phyloP scores from a whole-genome alignment of 2,113 vertebrate genomes.

The Aldabrachelys gigantea region DNA sequence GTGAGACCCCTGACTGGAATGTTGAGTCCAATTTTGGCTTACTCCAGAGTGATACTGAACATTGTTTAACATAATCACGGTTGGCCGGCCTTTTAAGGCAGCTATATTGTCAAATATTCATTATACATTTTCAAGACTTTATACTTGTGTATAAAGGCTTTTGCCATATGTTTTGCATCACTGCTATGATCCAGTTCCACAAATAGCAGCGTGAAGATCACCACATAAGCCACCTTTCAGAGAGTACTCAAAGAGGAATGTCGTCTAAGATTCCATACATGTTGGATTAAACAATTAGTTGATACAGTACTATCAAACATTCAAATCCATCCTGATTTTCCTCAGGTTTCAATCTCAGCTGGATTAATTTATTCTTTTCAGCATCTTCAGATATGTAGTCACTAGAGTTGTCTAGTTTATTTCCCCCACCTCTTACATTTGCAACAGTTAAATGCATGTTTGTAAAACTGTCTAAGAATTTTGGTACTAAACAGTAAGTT shows the following conservation, averaged over 20 bases:
- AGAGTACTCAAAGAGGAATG: background rate
- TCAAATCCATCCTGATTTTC: background rate
- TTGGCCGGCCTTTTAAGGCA: background rate
- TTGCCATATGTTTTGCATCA: background rate
- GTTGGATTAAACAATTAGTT: background rate
- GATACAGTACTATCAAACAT: background rate
- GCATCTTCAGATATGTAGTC: accelerated
- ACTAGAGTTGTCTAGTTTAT: background rate
- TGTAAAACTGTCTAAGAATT: background rate
- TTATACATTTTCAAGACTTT: accelerated
- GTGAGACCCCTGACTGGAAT: no score
- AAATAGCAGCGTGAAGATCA: background rate
- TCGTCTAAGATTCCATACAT: background rate
- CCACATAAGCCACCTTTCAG: background rate
- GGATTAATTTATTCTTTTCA: background rate
- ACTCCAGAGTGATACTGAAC: no score
- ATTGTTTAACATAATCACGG: no score
- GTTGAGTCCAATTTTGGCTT: no score
- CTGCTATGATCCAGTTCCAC: background rate
- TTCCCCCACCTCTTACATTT: background rate
- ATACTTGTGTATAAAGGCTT: accelerated
- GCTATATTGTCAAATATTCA: background rate
- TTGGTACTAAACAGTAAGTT: background rate
- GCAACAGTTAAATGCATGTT: background rate
- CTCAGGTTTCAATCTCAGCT: background rate